phyloP scores from a whole-genome alignment of 2,797 vertebrate species.

The Typhlichthys eigenmanni region DNA sequence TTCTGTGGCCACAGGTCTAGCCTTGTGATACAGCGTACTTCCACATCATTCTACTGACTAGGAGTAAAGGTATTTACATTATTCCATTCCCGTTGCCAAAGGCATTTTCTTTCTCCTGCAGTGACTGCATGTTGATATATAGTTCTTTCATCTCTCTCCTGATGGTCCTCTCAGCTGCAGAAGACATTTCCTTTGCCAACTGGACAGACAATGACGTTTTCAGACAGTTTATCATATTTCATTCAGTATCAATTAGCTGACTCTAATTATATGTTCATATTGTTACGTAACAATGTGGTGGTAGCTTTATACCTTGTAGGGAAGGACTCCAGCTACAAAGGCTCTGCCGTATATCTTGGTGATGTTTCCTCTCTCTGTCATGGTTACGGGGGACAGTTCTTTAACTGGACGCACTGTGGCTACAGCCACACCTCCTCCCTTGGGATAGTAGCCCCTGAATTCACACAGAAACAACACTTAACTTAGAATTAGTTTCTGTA shows the following conservation, averaged over 20 bases:
- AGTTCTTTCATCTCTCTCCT: slow-evolving; percentile 92
- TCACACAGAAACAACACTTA: slow-evolving; percentile 16
- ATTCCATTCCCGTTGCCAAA: slow-evolving; percentile 91
- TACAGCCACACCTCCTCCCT: slow-evolving; percentile 90
- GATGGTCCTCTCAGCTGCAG: slow-evolving; percentile 89
- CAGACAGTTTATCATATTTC: too few species aligned
- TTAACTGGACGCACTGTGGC: slow-evolving; percentile 88
- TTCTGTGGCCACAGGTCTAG: too few species aligned
- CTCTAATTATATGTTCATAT: too few species aligned
- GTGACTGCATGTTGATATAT: slow-evolving; percentile 87
- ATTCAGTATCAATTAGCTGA: too few species aligned
- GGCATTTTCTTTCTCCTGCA: slow-evolving; percentile 90
- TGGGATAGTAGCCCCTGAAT: slow-evolving; percentile 92
- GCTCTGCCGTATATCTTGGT: slow-evolving; percentile 93
- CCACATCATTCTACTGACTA: too few species aligned
- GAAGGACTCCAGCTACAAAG: slow-evolving; percentile 91
- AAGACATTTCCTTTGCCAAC: slow-evolving; percentile 94
- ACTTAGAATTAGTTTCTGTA: neutral
- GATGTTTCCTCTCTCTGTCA: slow-evolving; percentile 90
- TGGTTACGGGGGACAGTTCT: slow-evolving; percentile 83
- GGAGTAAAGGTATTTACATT: slow-evolving; percentile 80
- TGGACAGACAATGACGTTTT: slow-evolving; percentile 48
- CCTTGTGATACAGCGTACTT: too few species aligned
- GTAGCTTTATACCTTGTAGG: slow-evolving; percentile 82
- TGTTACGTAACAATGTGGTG: too few species aligned